Evolutionary conservation across 2,113 vertebrate species (phyloP).

Genomic region (Melanocharis versteri): DNA sequence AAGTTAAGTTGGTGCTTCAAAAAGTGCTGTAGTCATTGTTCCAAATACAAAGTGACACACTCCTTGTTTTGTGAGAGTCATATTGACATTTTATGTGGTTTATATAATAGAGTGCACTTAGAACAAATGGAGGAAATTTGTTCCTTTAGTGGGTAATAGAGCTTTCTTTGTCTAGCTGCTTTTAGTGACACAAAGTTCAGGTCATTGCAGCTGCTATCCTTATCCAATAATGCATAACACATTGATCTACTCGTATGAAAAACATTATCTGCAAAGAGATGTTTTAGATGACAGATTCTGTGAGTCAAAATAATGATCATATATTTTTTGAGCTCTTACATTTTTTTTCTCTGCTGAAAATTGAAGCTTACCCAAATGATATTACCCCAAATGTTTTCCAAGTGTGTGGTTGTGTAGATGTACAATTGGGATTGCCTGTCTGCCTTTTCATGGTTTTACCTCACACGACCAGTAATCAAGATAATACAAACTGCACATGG

Average conservation of each 20-base stretch:
- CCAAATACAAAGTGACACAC: accelerated
- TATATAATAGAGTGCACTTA: background rate
- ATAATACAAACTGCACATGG: background rate
- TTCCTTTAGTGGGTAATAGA: background rate
- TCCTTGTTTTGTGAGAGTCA: background rate
- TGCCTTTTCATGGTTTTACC: background rate
- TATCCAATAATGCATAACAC: background rate
- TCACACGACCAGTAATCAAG: background rate
- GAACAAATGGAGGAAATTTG: background rate
- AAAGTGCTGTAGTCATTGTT: background rate
- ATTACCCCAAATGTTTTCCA: background rate
- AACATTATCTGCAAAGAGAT: background rate
- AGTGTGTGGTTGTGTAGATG: background rate
- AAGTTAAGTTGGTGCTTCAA: background rate
- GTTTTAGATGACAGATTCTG: background rate
- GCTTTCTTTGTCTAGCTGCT: background rate
- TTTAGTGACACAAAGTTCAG: background rate
- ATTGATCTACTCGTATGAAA: background rate
- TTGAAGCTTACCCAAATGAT: background rate
- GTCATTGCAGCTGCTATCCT: background rate
- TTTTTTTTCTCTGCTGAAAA: background rate
- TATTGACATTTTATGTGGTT: background rate
- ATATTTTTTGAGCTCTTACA: background rate
- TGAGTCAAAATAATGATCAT: background rate
- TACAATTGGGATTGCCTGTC: background rate